Evolutionary conservation across 2,113 vertebrate genomes (phyloP), one percentile per base, ranked within the genome.

Genomic region (Malaclemys terrapin): DNA sequence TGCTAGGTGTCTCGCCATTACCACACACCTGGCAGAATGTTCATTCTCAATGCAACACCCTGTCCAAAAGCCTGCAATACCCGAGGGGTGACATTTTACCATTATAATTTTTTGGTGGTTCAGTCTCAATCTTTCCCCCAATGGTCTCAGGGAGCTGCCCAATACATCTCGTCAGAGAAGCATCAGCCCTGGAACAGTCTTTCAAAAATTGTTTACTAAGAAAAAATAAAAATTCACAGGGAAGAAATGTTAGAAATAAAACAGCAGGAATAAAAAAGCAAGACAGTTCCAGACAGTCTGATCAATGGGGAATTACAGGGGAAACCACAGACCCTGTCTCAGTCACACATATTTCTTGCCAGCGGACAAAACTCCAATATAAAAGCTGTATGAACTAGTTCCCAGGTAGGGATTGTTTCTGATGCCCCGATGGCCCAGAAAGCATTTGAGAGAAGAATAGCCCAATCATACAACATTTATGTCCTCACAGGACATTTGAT

Each of bases 321-420:
- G 62, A 80, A 83, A 47, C 59, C 92, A 69, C 92, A 96, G 31
- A 75, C 25, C 17, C 75, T 6, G 4, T 2, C 5, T 10, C 10
- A 4, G 24, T 1, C 11, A 10, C 7, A 24, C 3, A 17, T 13
- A 3, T 2, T 7, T 20, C 25, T 22, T 20, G 4, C 3, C 69
- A 29, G n/a, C 59, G 80, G 2, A 54, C 24, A 31, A 42, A 42
- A n/a, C 8, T 42, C n/a, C n/a, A 42, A 3, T 22, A 65, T 35
- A 38, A 72, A 72, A 72, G n/a, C 65, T 72, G n/a, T 20, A 3
- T 42, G n/a, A 42, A 42, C n/a, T 75, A 24, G 6, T 22, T 20
- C 35, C 69, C 20, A 42, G 8, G 69, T 35, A 38, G n/a, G n/a
- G n/a, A 75, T 10, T 42, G 35, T 75, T n/a, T 75, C 69, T 75